Evolutionary conservation across 2,113 vertebrate genomes (phyloP).

Genomic region (Oryzias melastigma): DNA sequence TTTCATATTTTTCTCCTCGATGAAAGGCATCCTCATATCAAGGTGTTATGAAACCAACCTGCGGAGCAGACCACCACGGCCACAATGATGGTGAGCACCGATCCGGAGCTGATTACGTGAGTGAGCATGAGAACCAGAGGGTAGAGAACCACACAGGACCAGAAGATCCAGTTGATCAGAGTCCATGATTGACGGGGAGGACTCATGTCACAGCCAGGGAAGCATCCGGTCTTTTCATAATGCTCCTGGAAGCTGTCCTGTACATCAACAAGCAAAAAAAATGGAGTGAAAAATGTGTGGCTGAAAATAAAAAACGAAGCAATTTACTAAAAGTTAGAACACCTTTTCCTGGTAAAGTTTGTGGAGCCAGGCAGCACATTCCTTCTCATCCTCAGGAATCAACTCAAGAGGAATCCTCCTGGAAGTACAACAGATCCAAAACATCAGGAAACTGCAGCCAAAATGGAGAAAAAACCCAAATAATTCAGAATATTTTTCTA

Average conservation of each 20-base stretch:
- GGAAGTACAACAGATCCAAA: slow-evolving; percentile 5
- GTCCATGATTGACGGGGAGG: slow-evolving; percentile 82
- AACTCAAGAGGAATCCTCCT: slow-evolving; percentile 91
- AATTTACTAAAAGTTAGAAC: not conserved
- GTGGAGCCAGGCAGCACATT: slow-evolving; percentile 90
- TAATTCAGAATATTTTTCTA: slow-evolving; percentile 37
- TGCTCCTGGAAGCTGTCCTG: slow-evolving; percentile 92
- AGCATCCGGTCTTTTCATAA: slow-evolving; percentile 82
- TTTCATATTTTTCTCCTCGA: too few species aligned
- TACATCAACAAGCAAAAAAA: not conserved
- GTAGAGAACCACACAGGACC: slow-evolving; percentile 85
- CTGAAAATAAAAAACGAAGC: not conserved
- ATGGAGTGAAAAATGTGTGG: not conserved
- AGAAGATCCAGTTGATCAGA: slow-evolving; percentile 91
- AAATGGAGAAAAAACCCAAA: not conserved
- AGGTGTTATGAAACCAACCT: slow-evolving; percentile 78
- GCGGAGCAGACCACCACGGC: slow-evolving; percentile 82
- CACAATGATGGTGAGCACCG: slow-evolving; percentile 79
- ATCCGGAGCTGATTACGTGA: slow-evolving; percentile 84
- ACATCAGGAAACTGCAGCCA: not conserved
- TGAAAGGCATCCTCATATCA: not conserved
- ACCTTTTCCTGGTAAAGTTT: slow-evolving; percentile 98
- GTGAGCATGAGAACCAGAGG: slow-evolving; percentile 83
- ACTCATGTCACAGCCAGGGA: slow-evolving; percentile 76
- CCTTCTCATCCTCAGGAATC: slow-evolving; percentile 87